These are phyloP conservation scores for Takifugu rubripes DNA, from an alignment of 2,797 vertebrate species.

Conservation along the genomic window DNA sequence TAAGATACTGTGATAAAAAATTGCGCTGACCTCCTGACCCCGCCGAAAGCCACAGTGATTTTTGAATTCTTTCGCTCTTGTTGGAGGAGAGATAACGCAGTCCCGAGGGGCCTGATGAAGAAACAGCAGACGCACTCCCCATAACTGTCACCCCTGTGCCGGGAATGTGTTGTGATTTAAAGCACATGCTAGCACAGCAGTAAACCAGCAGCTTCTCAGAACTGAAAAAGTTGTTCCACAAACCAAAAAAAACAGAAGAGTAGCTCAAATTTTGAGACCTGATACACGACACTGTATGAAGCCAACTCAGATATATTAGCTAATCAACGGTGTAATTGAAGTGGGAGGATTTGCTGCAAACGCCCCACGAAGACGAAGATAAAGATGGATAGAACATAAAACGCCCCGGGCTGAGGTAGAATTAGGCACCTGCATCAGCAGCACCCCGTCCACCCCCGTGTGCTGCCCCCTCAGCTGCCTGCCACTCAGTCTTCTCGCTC, in stretches of 20 bases:
- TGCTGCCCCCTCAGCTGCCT: slow-evolving; percentile 68
- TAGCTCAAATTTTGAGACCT: slow-evolving; percentile 16
- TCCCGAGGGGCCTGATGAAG: slow-evolving; percentile 35
- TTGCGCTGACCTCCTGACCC: slow-evolving; percentile 33
- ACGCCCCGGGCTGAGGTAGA: slow-evolving; percentile 52
- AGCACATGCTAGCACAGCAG: slow-evolving; percentile 16
- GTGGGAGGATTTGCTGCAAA: slow-evolving; percentile 40
- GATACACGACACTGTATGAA: slow-evolving; percentile 33
- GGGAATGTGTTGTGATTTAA: slow-evolving; percentile 45
- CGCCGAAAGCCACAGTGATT: slow-evolving; percentile 23
- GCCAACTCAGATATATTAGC: slow-evolving; percentile 29
- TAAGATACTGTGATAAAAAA: slow-evolving; percentile 24
- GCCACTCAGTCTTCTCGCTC: slow-evolving; percentile 60
- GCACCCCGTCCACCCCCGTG: slow-evolving; percentile 55
- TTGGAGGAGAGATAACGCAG: slow-evolving; percentile 30
- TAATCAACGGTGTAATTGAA: slow-evolving; percentile 40
- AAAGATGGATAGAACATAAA: slow-evolving; percentile 51
- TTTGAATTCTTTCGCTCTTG: slow-evolving; percentile 28
- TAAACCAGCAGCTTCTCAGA: slow-evolving; percentile 32
- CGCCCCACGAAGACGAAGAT: slow-evolving; percentile 16
- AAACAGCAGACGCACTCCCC: slow-evolving; percentile 33
- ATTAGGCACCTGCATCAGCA: slow-evolving; percentile 68
- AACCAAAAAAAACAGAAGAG: neutral
- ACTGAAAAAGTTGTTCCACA: slow-evolving; percentile 29
- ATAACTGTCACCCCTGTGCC: slow-evolving; percentile 39